Percentiles rank a stretch among this genome's conserved stretches.
Conservation (phyloP, 2,888 invertebrate species). For the Athetis lepigone region DNA sequence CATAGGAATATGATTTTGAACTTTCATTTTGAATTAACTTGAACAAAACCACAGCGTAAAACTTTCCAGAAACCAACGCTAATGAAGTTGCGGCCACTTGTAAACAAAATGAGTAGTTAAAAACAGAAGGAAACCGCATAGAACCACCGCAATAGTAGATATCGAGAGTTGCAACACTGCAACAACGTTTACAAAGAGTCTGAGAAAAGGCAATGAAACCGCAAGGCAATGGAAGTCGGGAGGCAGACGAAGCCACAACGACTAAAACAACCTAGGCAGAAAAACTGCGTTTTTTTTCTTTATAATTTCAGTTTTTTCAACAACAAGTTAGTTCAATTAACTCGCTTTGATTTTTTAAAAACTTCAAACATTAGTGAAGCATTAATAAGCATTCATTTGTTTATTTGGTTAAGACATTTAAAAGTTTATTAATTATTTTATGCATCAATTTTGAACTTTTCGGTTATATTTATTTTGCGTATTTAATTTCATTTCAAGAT, state of each 20-base stretch:
- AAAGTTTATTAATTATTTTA: no score
- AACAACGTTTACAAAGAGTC: constrained; percentile 25
- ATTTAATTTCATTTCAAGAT: no score
- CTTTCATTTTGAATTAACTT: not conserved
- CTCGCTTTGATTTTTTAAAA: not conserved
- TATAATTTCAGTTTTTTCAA: not conserved
- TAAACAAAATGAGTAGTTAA: constrained; percentile 8
- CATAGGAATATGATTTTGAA: not conserved
- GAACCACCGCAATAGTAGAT: constrained; percentile 27
- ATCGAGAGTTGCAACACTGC: constrained; percentile 32
- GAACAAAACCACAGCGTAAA: not conserved
- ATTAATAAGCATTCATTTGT: not conserved
- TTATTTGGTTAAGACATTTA: not conserved
- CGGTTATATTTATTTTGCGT: no score
- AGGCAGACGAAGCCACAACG: constrained; percentile 10
- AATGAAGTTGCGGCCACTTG: constrained; percentile 10
- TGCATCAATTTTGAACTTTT: no score
- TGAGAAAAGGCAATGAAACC: constrained; percentile 19
- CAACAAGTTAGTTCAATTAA: not conserved
- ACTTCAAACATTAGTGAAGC: not conserved
- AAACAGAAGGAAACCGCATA: constrained; percentile 16
- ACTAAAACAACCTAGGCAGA: constrained; percentile 20
- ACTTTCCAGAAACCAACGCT: constrained; percentile 14
- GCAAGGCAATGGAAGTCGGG: no score
- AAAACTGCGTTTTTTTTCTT: constrained; percentile 19